Evolutionary conservation across 2,888 invertebrate species (phyloP), one percentile per base, ranked within the genome.

Genomic region (Drosophila multiciliata): DNA sequence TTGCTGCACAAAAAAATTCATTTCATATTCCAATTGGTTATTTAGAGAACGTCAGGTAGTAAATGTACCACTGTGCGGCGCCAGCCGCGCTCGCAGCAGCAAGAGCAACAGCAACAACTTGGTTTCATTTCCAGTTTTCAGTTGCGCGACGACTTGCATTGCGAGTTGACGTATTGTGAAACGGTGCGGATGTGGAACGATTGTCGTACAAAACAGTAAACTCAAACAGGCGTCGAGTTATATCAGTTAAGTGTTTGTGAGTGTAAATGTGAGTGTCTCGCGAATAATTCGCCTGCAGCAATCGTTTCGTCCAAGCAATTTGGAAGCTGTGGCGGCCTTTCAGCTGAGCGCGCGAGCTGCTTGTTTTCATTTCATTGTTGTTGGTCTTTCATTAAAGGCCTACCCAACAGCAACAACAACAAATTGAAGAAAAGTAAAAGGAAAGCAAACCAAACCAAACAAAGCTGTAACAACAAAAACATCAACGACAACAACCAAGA

Each of bases 81-180:
- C 53, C 36, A 54, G 36, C 80, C 66, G 66, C 75, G 62, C 5
- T 36, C 57, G 73, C 62, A 70, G 62, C 42, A 73, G 49, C 63
- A 62, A 59, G 73, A 73, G 70, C 72, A 73, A 75, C 75, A 78
- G 78, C 75, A 80, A 80, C 62, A 78, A 80, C 77, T 82, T 74
- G 78, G 84, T 83, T 82, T 78, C 80, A 78, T 80, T 85, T 70
- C 75, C 82, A 82, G 83, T 79, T 84, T 87, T 86, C 82, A 75
- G 80, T 91, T 91, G 88, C 87, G 87, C 90, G 91, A 83, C 87
- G 89, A 90, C 91, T 91, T 87, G 86, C 91, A 87, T 80, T 79
- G 85, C 82, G 84, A 78, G 76, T 58, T 80, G 81, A 82, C 68
- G 83, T 83, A 68, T 78, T 60, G 15, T 45, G 17, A 42, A 75